phyloP scores from a whole-genome alignment of 1,140 invertebrate species.

The Pinna nobilis region DNA sequence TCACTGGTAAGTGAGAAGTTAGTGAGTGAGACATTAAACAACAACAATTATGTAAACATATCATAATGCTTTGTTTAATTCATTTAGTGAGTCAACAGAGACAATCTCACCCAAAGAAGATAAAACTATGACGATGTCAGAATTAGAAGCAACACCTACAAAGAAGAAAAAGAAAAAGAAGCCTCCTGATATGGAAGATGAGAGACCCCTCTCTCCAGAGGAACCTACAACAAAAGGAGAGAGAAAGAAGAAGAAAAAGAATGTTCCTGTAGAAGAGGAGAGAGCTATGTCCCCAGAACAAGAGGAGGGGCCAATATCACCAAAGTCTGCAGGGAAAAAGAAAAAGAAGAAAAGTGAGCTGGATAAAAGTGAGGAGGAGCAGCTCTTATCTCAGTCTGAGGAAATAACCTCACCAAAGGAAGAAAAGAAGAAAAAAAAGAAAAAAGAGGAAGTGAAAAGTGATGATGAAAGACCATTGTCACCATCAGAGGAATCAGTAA shows the following conservation, averaged over 20 bases:
- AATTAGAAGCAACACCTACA: conserved; percentile 30
- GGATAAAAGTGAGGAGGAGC: conserved; percentile 45
- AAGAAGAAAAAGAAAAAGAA: conserved; percentile 47
- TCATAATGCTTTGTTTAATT: background rate
- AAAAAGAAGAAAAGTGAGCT: conserved; percentile 43
- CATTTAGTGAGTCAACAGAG: background rate
- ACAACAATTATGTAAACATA: background rate
- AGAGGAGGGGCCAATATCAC: conserved; percentile 9
- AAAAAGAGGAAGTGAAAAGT: conserved; percentile 32
- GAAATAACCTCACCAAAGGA: conserved; percentile 39
- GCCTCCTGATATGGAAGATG: conserved; percentile 15
- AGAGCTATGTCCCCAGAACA: conserved; percentile 7
- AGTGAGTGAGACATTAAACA: no score
- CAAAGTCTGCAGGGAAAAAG: conserved; percentile 24
- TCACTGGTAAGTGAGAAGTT: no score
- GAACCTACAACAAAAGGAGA: conserved; percentile 12
- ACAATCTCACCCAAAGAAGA: conserved; percentile 1
- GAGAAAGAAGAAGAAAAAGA: conserved; percentile 47
- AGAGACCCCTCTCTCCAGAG: conserved; percentile 3
- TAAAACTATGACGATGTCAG: conserved; percentile 43
- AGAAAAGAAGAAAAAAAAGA: conserved; percentile 58
- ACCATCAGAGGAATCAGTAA: conserved; percentile 16
- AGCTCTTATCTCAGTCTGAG: conserved; percentile 31
- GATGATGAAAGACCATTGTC: conserved; percentile 45
- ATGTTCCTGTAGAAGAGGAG: conserved; percentile 26